These are phyloP conservation scores for Mythimna pallens DNA, from an alignment of 2,888 invertebrate species.

Conservation along the genomic window DNA sequence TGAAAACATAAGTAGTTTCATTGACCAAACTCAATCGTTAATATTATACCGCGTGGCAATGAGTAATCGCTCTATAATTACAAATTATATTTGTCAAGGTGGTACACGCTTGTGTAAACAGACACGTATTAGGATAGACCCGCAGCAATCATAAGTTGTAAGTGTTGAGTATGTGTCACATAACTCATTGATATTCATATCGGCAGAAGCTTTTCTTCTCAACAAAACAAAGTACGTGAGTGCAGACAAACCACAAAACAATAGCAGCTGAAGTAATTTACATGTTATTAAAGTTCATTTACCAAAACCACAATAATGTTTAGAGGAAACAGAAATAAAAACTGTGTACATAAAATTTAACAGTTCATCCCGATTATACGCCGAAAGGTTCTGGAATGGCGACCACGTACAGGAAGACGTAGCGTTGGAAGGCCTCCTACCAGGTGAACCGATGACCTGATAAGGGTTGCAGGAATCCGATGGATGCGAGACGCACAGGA, in stretches of 20 bases:
- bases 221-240: not conserved
- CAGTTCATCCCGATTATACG: not conserved
- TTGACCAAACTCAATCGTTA: conserved; percentile 39
- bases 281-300: not conserved
- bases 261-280: conserved; percentile 13
- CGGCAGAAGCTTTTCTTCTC: conserved; percentile 9
- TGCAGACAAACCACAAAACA: conserved; percentile 18
- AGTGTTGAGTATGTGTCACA: conserved; percentile 34
- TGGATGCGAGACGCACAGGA: too few relatives aligned
- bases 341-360: not conserved
- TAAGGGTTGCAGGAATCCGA: too few relatives aligned
- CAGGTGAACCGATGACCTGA: too few relatives aligned
- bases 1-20: conserved; percentile 16
- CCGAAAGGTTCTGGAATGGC: too few relatives aligned
- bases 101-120: conserved; percentile 19
- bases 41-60: conserved; percentile 40
- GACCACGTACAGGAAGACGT: too few relatives aligned
- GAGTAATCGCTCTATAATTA: conserved; percentile 56
- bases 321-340: not conserved
- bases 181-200: conserved; percentile 26
- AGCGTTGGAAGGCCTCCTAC: too few relatives aligned
- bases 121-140: conserved; percentile 31
- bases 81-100: conserved; percentile 51
- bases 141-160: conserved; percentile 10
- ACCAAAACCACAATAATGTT: not conserved